These are phyloP conservation scores for Ips typographus DNA, from an alignment of 1,140 invertebrate genomes.

Conservation along the genomic window DNA sequence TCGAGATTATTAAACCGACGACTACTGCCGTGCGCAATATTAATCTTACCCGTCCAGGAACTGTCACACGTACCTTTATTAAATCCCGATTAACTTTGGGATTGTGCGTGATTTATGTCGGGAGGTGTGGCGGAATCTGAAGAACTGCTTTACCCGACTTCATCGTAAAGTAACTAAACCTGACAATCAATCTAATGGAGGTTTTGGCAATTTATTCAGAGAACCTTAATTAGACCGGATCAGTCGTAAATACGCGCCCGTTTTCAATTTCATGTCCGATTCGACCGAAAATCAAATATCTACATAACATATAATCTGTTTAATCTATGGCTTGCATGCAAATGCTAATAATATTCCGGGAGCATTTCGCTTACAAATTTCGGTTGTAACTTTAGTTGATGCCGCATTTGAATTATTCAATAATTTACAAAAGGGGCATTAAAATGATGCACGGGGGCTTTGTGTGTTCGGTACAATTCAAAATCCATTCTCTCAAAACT, in stretches of 20 bases:
- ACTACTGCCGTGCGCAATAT: constrained; percentile 35
- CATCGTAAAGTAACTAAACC: no score
- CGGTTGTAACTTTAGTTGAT: background rate
- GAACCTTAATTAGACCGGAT: no score
- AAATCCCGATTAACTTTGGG: constrained; percentile 23
- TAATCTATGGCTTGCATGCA: constrained; percentile 10
- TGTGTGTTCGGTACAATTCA: background rate
- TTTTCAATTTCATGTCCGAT: constrained; percentile 3
- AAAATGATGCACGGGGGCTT: background rate
- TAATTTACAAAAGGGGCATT: background rate
- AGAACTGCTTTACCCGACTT: background rate
- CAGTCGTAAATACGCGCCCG: background rate
- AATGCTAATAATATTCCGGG: constrained; percentile 5
- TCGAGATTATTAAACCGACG: constrained; percentile 35
- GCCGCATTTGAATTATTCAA: constrained; percentile 1
- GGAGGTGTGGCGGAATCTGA: constrained; percentile 11
- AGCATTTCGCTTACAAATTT: constrained; percentile 3
- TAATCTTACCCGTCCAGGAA: constrained; percentile 29
- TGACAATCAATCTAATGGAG: no score
- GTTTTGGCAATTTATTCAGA: no score
- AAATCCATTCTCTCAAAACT: no score
- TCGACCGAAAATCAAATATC: constrained; percentile 12
- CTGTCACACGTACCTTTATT: constrained; percentile 31
- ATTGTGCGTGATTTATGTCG: constrained; percentile 17
- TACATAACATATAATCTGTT: constrained; percentile 8